A percentile compares a stretch with the other conserved stretches of the same genome.
These are phyloP conservation scores for Corvus moneduloides DNA, from an alignment of 2,113 vertebrate genomes.

Conservation along the genomic window DNA sequence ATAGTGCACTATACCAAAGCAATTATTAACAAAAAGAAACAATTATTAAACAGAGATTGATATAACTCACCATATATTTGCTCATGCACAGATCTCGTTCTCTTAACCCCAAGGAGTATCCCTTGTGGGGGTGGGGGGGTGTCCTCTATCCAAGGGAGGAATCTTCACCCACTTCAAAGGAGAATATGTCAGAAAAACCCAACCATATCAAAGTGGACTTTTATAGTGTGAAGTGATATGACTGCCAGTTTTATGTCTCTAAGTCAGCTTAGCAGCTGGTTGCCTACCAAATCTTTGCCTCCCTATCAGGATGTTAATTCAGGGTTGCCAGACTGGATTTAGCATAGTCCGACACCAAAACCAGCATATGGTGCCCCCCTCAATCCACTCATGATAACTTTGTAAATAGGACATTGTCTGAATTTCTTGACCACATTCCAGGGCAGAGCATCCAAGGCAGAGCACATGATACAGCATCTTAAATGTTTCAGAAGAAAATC, in stretches of 20 bases:
- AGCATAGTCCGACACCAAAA: neutral
- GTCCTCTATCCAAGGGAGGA: neutral
- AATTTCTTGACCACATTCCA: neutral
- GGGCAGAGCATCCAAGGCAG: neutral
- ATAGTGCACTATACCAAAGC: neutral
- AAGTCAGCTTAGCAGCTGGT: neutral
- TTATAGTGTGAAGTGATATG: neutral
- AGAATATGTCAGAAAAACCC: neutral
- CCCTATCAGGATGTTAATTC: neutral
- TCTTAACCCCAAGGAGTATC: neutral
- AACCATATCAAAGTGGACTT: neutral
- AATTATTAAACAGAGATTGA: neutral
- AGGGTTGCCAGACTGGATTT: neutral
- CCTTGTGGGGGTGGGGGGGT: too few relatives aligned
- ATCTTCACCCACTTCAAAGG: neutral
- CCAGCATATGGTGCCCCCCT: neutral
- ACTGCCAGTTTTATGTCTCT: neutral
- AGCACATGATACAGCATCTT: neutral
- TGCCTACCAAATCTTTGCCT: neutral
- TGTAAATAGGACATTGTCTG: neutral
- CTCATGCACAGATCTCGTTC: rapidly evolving
- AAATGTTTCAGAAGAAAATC: neutral
- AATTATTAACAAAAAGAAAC: neutral
- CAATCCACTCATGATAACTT: neutral
- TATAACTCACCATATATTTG: neutral